Base-by-base conservation (phyloP, 2,113 vertebrate genomes). In the Butorides virescens region DNA sequence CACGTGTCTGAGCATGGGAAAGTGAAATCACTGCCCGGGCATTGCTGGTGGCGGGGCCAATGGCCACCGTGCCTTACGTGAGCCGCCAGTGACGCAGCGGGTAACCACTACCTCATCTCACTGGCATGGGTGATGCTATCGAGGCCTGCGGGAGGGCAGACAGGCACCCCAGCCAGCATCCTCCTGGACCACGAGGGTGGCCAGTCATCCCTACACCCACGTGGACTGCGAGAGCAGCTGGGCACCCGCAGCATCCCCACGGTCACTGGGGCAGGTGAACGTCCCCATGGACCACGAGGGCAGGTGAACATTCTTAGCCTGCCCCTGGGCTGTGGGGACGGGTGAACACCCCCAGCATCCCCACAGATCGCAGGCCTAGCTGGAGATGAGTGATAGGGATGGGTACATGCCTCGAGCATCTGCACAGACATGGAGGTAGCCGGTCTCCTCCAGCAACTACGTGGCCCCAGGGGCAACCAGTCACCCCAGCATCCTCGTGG, bases 1-100 rank as follows among this genome's bases (percentile, higher is more conserved):
- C 92, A 95, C 73, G 39, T 90, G 80, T 75, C 73, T 80, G 92
- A 93, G 94, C 92, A 91, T 90, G 95, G 55, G 88, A 93, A 95
- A 94, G 74, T 86, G 94, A 90, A 96, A 74, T 96, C 92, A 93
- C 15, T 11, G 61, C 83, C 62, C 6, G 23, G 71, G 80, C 94
- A 96, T 91, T 75, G 91, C 92, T 88, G 93, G 73, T 56, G 91
- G 83, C 92, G 94, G 96, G 63, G 86, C 10, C 5, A 67, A 88
- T 7, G 39, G 90, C 65, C 39, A 20, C 68, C 77, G 5, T 71
- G 74, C 93, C 92, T 93, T 56, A 87, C 79, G 29, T 88, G 83
- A 95, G 79, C 58, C 5, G 1, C 23, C 62, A 77, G 73, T 42
- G 21, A 94, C 52, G 93, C 68, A 59, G 86, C 0, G 7, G 44